Percentiles rank a stretch among this genome's conserved stretches.
Conservation (phyloP, 1,140 invertebrate species). For the Triops cancriformis region DNA sequence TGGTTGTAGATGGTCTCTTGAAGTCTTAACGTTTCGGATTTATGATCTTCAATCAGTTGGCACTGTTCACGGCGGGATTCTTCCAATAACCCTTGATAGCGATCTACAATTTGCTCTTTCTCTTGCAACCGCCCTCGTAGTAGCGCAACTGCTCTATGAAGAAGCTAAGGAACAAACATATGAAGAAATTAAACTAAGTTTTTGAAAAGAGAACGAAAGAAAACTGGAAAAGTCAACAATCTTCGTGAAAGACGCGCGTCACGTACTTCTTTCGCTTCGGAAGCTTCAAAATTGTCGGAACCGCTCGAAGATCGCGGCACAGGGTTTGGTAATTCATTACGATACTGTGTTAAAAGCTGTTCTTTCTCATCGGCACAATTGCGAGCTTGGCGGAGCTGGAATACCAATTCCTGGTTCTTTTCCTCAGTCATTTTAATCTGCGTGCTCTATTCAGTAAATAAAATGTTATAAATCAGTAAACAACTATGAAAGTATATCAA, state of each 20-base stretch:
- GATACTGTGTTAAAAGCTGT: not conserved
- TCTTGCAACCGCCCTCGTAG: constrained; percentile 18
- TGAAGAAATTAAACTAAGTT: not conserved
- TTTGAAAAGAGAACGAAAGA: not conserved
- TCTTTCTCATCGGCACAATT: not conserved
- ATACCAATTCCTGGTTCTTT: not conserved
- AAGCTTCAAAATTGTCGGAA: not conserved
- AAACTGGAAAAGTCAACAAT: too few species aligned
- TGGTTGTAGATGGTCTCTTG: constrained; percentile 23
- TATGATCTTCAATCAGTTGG: constrained; percentile 24
- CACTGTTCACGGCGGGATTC: constrained; percentile 21
- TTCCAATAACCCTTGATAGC: constrained; percentile 22
- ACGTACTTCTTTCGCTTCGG: not conserved
- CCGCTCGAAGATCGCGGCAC: not conserved
- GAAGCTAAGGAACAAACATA: not conserved
- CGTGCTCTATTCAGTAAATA: not conserved
- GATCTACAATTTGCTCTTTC: constrained; percentile 10
- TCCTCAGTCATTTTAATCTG: not conserved
- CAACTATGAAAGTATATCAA: too few species aligned
- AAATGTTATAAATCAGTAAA: too few species aligned
- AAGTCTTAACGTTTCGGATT: constrained; percentile 11
- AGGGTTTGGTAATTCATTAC: not conserved
- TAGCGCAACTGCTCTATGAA: constrained; percentile 13
- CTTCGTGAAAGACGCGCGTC: not conserved
- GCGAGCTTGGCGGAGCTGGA: not conserved